Percentiles rank a stretch among this genome's conserved stretches.
Evolutionary conservation across 2,797 vertebrate species (phyloP).

Genomic region (Notolepis coatsorum): DNA sequence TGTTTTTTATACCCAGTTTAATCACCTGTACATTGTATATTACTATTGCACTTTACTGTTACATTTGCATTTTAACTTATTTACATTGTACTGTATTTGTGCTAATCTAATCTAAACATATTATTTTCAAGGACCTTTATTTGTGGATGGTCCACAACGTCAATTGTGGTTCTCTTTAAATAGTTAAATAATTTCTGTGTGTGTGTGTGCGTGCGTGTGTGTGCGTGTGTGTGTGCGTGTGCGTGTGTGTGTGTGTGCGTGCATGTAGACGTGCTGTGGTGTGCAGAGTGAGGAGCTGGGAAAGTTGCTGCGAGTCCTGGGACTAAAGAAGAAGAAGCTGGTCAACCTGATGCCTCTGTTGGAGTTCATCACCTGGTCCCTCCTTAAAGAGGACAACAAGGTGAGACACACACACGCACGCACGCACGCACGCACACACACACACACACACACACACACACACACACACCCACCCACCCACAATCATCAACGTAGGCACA

Average conservation of each 20-base stretch:
- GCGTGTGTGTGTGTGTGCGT: constrained; percentile 5
- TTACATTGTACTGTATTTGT: no score
- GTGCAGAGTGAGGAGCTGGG: constrained; percentile 70
- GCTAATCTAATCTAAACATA: no score
- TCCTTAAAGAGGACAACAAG: constrained; percentile 78
- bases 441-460: not conserved
- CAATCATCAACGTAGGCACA: not conserved
- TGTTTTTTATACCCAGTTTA: no score
- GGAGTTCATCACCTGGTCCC: constrained; percentile 86
- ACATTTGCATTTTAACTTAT: no score
- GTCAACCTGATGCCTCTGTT: constrained; percentile 75
- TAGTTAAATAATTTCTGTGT: no score
- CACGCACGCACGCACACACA: not conserved
- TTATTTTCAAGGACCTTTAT: no score
- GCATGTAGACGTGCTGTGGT: constrained; percentile 69
- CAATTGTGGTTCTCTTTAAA: no score
- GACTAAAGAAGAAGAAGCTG: constrained; percentile 77
- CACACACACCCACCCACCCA: not conserved
- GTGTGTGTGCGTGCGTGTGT: constrained; percentile 9
- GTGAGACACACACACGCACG: constrained; percentile 50
- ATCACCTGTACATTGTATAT: no score
- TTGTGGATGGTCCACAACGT: no score
- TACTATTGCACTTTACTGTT: no score
- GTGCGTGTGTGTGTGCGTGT: not conserved
- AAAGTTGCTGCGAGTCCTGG: constrained; percentile 65